Conservation (phyloP, 1,140 invertebrate species). For the Nylanderia fulva region DNA sequence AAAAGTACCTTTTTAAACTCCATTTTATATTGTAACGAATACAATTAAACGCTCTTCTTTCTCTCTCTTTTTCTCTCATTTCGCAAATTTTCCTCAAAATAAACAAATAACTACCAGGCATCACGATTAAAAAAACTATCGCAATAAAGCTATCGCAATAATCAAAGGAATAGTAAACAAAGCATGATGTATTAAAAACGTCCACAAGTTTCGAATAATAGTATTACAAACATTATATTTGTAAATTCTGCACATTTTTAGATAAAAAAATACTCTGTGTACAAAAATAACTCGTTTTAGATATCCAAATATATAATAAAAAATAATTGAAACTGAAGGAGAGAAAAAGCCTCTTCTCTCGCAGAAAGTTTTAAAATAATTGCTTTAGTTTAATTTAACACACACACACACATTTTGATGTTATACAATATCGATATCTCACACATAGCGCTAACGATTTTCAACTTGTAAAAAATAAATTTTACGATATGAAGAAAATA, state of each 20-base stretch:
- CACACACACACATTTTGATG: neutral
- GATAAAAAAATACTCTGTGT: neutral
- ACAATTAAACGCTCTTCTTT: neutral
- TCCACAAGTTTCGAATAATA: neutral
- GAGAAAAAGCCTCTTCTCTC: neutral
- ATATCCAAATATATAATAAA: conserved; percentile 3
- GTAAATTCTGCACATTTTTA: conserved; percentile 19
- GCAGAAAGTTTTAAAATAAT: neutral
- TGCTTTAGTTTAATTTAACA: neutral
- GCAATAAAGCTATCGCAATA: neutral
- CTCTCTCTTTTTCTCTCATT: too few species aligned
- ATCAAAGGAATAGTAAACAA: conserved; percentile 35
- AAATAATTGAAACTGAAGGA: neutral
- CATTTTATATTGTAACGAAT: neutral
- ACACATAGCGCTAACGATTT: neutral
- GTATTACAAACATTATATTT: neutral
- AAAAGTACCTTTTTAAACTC: neutral
- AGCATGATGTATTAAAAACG: neutral
- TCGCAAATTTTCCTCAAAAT: neutral
- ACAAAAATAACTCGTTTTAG: neutral
- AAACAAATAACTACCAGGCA: conserved; percentile 6
- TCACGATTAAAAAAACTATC: conserved; percentile 21
- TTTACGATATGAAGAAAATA: neutral
- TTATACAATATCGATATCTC: neutral
- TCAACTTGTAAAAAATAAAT: neutral